Evolutionary conservation across 2,113 vertebrate species (phyloP).

Genomic region (Triplophysa tibetana): DNA sequence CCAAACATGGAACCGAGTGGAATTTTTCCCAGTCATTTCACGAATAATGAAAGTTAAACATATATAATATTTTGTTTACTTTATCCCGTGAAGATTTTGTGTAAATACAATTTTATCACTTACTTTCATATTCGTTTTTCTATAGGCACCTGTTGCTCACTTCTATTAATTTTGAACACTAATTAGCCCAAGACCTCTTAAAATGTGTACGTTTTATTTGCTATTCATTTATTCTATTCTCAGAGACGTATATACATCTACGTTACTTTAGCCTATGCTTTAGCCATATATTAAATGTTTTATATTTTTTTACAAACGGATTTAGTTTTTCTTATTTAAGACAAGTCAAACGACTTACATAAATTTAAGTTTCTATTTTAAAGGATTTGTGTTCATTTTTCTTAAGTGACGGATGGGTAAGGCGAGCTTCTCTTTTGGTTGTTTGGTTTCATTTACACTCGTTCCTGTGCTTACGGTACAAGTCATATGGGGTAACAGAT

Average conservation of each 20-base stretch:
- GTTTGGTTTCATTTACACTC: slow-evolving; percentile 19
- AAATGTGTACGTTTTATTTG: background rate
- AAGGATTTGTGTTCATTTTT: background rate
- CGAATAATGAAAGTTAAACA: background rate
- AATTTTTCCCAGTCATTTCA: background rate
- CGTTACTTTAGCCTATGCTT: background rate
- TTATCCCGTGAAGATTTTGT: background rate
- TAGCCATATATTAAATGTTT: too few species aligned
- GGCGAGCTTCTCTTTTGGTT: slow-evolving; percentile 6
- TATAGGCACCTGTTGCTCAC: slow-evolving; percentile 54
- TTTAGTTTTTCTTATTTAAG: background rate
- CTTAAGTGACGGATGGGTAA: background rate
- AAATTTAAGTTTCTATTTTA: background rate
- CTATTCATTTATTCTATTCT: background rate
- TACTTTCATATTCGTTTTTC: slow-evolving; percentile 12
- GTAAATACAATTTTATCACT: background rate
- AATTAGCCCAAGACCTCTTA: background rate
- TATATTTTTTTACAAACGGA: too few species aligned
- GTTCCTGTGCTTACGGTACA: background rate
- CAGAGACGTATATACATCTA: background rate
- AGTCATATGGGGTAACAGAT: slow-evolving; percentile 19
- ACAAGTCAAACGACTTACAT: slow-evolving; percentile 7
- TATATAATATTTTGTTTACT: background rate
- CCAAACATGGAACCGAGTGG: background rate
- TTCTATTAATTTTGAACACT: background rate